A percentile compares a stretch with the other conserved stretches of the same genome.
Conservation (phyloP, 1,140 invertebrate species). For the Anastatus disparis region DNA sequence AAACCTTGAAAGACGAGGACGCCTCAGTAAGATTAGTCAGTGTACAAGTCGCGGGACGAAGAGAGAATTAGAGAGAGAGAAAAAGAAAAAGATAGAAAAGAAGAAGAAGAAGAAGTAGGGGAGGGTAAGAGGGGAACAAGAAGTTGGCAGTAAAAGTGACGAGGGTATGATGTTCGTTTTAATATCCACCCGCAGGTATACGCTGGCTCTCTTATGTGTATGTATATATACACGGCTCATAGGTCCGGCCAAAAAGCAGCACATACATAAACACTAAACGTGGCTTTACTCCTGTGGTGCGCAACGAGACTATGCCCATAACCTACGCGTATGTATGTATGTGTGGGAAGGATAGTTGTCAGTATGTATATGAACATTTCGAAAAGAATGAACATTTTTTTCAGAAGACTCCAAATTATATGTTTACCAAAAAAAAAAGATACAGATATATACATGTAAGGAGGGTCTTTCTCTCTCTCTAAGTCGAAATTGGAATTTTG, state of each 20-base stretch:
- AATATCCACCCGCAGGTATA: constrained; percentile 66
- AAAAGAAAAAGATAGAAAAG: background rate
- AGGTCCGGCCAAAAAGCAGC: background rate
- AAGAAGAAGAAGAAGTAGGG: constrained; percentile 8
- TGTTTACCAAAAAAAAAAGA: background rate
- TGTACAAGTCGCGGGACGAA: background rate
- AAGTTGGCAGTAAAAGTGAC: constrained; percentile 60
- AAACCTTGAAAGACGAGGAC: constrained; percentile 40
- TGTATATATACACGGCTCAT: background rate
- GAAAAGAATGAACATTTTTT: background rate
- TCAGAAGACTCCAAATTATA: background rate
- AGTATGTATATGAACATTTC: too few relatives aligned
- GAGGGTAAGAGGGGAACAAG: constrained; percentile 22
- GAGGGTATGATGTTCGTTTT: constrained; percentile 66
- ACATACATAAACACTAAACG: background rate
- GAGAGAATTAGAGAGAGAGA: background rate
- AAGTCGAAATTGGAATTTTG: too few relatives aligned
- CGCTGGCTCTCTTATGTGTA: constrained; percentile 2
- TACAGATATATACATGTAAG: too few relatives aligned
- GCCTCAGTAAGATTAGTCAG: constrained; percentile 39
- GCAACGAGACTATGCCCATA: constrained; percentile 10
- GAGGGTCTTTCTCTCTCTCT: too few relatives aligned
- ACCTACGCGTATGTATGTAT: constrained; percentile 9
- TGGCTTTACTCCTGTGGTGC: background rate
- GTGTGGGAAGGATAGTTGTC: constrained; percentile 21